Conservation (phyloP, 2,113 vertebrate genomes). For the Hymenochirus boettgeri region DNA sequence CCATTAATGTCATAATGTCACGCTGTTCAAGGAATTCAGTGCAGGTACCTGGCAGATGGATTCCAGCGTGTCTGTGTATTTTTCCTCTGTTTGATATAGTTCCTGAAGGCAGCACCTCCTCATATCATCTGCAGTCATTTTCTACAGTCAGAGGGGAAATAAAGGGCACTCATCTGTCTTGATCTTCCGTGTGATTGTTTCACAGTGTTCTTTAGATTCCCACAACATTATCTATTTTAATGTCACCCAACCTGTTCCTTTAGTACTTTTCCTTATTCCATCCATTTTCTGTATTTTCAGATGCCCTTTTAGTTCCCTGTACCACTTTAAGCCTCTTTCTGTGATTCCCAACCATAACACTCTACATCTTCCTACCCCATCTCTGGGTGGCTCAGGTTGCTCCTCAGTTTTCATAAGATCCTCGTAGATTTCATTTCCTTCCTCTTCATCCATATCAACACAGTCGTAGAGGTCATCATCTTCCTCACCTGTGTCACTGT, state of each 20-base stretch:
- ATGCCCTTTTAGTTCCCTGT: neutral
- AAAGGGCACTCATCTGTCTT: too few species aligned
- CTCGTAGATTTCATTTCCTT: slow-evolving; percentile 86
- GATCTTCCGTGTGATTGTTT: too few species aligned
- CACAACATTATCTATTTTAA: too few species aligned
- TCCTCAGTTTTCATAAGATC: slow-evolving; percentile 78
- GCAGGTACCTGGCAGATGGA: slow-evolving; percentile 76
- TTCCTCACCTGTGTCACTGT: slow-evolving; percentile 80
- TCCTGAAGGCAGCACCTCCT: slow-evolving; percentile 84
- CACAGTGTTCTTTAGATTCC: too few species aligned
- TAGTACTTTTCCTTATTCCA: too few species aligned
- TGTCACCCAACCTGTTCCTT: too few species aligned
- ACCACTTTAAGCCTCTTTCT: neutral
- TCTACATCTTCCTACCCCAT: neutral
- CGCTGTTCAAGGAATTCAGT: too few species aligned
- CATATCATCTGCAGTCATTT: slow-evolving; percentile 74
- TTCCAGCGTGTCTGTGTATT: slow-evolving; percentile 77
- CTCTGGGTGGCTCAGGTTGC: neutral
- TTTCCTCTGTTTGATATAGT: slow-evolving; percentile 84
- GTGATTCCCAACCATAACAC: fast-evolving
- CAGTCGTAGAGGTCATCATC: slow-evolving; percentile 87
- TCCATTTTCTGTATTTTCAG: neutral
- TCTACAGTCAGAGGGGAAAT: slow-evolving; percentile 52
- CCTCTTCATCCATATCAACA: slow-evolving; percentile 78
- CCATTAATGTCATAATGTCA: too few species aligned